Evolutionary conservation across 2,113 vertebrate genomes (phyloP), one percentile per base, ranked within the genome.

Genomic region (Ictidomys tridecemlineatus): DNA sequence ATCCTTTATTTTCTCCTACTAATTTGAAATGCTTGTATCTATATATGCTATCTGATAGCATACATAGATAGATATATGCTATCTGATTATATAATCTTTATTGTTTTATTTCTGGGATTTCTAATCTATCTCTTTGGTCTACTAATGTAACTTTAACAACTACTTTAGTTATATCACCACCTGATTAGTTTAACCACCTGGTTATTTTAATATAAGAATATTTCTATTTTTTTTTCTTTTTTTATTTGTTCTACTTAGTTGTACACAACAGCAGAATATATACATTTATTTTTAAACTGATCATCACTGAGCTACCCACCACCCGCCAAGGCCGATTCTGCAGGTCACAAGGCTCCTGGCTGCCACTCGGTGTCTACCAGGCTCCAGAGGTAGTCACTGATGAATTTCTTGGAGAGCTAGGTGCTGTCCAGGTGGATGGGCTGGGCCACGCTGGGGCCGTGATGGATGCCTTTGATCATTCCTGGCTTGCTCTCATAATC

Each of bases 331-430:
- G n/a, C 16, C 3, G 20, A 24, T 61, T 24, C 6, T 8, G 58
- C 58, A 24, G 22, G 22, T 9, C 58, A 42, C 34, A 7, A 18
- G 69, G 51, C 74, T 67, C 73, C 8, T 0, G 6, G 76, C 97
- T 97, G 99, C 99, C 99, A 99, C 1, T 98, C 94, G 0, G 98
- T 98, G 94, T 98, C 99, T 97, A 99, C 98, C 58, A 99, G 97
- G 92, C 85, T 98, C 99, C 99, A 99, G n/a, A 99, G 98, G 70
- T 99, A 98, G 97, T 99, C 98, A 28, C 99, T 99, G 74, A 99
- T 88, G 30, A 99, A 99, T 14, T 98, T 98, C 24, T 89, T 96
- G 22, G 99, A 98, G 63, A 97, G 97, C 61, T 92, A 85, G 0
- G 98, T 93, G 12, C 98, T 98, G 98, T 99, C 98, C 0, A 99